Conservation (phyloP, 2,888 invertebrate genomes). For the Adelphocoris suturalis region DNA sequence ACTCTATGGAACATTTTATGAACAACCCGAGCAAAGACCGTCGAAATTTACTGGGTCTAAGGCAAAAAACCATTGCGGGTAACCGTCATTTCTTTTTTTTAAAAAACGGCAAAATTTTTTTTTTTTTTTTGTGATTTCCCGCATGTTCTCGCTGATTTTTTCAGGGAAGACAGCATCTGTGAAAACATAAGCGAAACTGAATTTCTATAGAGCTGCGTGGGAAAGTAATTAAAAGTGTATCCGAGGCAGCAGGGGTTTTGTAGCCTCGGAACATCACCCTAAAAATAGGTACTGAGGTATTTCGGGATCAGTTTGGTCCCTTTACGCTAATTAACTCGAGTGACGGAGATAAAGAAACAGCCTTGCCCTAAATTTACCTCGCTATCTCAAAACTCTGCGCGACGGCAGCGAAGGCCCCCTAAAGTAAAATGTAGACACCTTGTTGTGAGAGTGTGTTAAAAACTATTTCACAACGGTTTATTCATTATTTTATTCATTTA, state of each 20-base stretch:
- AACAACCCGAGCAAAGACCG: too few relatives aligned
- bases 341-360: slow-evolving; percentile 5
- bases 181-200: neutral
- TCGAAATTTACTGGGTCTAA: too few relatives aligned
- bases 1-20: too few relatives aligned
- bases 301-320: neutral
- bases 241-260: neutral
- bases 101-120: too few relatives aligned
- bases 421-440: neutral
- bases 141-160: too few relatives aligned
- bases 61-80: too few relatives aligned
- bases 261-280: neutral
- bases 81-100: too few relatives aligned
- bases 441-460: too few relatives aligned
- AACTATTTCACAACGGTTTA: too few relatives aligned
- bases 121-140: too few relatives aligned
- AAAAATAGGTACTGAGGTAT: neutral
- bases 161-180: too few relatives aligned
- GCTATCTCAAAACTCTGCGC: neutral
- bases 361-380: slow-evolving; percentile 13
- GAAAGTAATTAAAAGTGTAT: neutral
- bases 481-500: too few relatives aligned
- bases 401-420: neutral
- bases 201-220: neutral
- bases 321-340: slow-evolving; percentile 20